Conservation (phyloP, 2,888 invertebrate genomes). For the Amphiduros pacificus region DNA sequence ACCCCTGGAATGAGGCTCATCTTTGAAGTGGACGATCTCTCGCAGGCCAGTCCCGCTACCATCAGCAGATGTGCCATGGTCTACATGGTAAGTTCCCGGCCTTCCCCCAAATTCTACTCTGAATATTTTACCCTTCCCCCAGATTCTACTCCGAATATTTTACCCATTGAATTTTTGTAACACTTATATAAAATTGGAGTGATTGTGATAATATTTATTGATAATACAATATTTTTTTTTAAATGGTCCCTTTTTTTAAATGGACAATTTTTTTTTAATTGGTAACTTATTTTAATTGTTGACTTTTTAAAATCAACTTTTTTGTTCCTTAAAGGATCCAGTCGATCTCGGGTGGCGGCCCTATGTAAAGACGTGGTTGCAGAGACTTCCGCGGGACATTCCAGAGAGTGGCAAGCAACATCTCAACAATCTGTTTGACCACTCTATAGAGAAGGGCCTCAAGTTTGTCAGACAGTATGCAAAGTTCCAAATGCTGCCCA, state of each 20-base stretch:
- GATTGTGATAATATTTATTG: too few species aligned
- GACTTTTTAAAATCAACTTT: too few species aligned
- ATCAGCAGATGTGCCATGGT: slow-evolving; percentile 60
- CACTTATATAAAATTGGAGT: too few species aligned
- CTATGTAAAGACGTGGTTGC: slow-evolving; percentile 55
- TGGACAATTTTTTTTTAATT: neutral
- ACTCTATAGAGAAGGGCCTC: slow-evolving; percentile 50
- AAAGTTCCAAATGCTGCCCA: slow-evolving; percentile 45
- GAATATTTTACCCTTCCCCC: neutral
- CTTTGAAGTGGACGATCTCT: slow-evolving; percentile 58
- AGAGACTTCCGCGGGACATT: slow-evolving; percentile 46
- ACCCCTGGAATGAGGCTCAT: slow-evolving; percentile 54
- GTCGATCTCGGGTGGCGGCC: slow-evolving; percentile 58
- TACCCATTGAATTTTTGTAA: too few species aligned
- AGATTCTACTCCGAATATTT: too few species aligned
- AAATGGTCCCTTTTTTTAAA: too few species aligned
- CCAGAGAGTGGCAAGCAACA: slow-evolving; percentile 54
- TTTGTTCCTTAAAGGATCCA: slow-evolving; percentile 53
- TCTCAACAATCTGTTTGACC: slow-evolving; percentile 51
- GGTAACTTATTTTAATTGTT: too few species aligned
- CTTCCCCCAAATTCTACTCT: neutral
- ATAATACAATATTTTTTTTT: too few species aligned
- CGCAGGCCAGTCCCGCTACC: slow-evolving; percentile 58
- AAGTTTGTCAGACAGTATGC: slow-evolving; percentile 43
- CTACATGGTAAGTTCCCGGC: slow-evolving; percentile 57